Conservation (phyloP, 1,140 invertebrate species). For the Neotoxoptera formosana region DNA sequence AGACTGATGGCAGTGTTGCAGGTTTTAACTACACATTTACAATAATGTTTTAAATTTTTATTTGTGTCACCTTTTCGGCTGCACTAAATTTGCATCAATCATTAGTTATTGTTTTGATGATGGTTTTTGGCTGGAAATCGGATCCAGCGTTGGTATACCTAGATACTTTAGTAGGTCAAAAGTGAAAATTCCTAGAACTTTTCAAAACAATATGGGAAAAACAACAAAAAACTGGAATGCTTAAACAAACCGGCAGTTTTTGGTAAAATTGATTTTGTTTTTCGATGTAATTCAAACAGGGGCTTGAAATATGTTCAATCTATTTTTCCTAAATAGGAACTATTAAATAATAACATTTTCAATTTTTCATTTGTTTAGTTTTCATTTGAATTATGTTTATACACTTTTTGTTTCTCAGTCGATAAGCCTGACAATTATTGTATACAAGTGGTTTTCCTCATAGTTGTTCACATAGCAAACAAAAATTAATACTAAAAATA, state of each 20-base stretch:
- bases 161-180: too few relatives aligned
- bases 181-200: neutral
- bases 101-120: too few relatives aligned
- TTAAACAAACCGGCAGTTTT: neutral
- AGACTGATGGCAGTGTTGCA: too few relatives aligned
- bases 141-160: neutral
- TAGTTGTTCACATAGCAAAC: neutral
- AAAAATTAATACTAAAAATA: neutral
- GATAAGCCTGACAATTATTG: too few relatives aligned
- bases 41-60: too few relatives aligned
- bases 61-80: too few relatives aligned
- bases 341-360: neutral
- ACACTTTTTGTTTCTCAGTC: too few relatives aligned
- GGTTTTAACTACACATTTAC: too few relatives aligned
- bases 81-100: too few relatives aligned
- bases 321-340: neutral
- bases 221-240: neutral
- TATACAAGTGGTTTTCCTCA: too few relatives aligned
- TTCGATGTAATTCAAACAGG: neutral
- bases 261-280: too few relatives aligned
- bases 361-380: neutral
- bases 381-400: neutral
- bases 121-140: neutral
- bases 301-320: neutral
- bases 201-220: neutral